phyloP scores from a whole-genome alignment of 2,797 vertebrate genomes.

The Hoplostethus mediterraneus region DNA sequence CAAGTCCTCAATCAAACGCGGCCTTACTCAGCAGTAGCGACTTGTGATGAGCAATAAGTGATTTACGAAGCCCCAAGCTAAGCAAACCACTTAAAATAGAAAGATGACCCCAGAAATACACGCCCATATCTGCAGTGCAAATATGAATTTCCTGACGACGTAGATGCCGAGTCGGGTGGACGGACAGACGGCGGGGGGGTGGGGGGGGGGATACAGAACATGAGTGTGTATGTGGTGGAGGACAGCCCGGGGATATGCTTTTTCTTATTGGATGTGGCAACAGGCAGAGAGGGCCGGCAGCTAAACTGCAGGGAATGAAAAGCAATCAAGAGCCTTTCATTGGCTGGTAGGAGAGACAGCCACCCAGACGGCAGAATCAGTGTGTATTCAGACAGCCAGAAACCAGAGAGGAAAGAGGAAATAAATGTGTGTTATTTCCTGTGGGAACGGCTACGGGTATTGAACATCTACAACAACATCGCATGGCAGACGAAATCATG shows the following conservation, averaged over 20 bases:
- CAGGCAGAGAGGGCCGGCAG: slow-evolving; percentile 39
- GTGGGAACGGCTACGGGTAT: slow-evolving; percentile 28
- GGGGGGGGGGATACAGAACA: neutral
- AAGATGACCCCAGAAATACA: neutral
- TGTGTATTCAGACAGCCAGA: slow-evolving; percentile 53
- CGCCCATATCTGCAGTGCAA: neutral
- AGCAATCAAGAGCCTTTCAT: slow-evolving; percentile 71
- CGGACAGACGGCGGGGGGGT: neutral
- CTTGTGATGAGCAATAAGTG: neutral
- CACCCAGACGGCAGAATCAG: slow-evolving; percentile 57
- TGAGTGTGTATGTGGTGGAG: neutral
- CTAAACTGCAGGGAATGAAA: slow-evolving; percentile 59
- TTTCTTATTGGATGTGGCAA: slow-evolving; percentile 45
- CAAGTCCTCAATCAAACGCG: neutral
- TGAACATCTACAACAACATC: slow-evolving; percentile 41
- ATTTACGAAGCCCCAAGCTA: neutral
- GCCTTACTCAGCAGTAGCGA: neutral
- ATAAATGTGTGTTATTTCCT: slow-evolving; percentile 54
- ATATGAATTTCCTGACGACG: neutral
- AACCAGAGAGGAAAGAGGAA: slow-evolving; percentile 32
- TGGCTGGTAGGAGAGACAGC: slow-evolving; percentile 47
- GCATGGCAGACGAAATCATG: slow-evolving; percentile 43
- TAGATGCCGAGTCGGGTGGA: neutral
- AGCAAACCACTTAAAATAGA: neutral
- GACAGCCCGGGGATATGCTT: neutral